Conservation (phyloP, 2,113 vertebrate species). For the Mandrillus leucophaeus region DNA sequence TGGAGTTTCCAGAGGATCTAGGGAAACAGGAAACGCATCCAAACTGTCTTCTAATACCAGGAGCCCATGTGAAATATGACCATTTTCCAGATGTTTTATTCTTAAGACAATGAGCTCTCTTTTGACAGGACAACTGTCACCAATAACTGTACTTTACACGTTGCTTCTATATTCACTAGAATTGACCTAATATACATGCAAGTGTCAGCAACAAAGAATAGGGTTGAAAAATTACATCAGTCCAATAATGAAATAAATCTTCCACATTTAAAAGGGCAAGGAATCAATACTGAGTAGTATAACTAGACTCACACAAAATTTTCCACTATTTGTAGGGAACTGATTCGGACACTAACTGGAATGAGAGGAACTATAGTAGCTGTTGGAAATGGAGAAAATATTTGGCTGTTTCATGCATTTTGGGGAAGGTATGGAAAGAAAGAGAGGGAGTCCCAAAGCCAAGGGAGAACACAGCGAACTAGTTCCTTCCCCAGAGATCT, state of each 20-base stretch:
- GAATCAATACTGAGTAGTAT: not conserved
- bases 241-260: not conserved
- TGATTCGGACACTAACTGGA: not conserved
- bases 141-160: not conserved
- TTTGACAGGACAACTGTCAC: not conserved
- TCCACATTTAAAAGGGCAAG: not conserved
- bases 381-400: not conserved
- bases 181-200: not conserved
- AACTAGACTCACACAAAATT: not conserved
- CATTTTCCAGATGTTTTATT: conserved; percentile 23
- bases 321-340: not conserved
- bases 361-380: not conserved
- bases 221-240: not conserved
- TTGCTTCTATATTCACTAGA: not conserved
- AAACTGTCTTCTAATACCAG: not conserved
- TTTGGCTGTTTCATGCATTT: not conserved
- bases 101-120: not conserved
- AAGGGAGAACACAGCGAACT: not conserved
- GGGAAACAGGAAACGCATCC: not conserved
- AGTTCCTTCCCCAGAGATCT: not conserved
- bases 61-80: not conserved
- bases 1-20: not conserved
- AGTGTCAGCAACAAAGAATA: not conserved
- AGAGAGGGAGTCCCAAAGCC: not conserved
- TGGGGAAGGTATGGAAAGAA: not conserved